Evolutionary conservation across 2,797 vertebrate genomes (phyloP).

Genomic region (Eidolon dupreanum): DNA sequence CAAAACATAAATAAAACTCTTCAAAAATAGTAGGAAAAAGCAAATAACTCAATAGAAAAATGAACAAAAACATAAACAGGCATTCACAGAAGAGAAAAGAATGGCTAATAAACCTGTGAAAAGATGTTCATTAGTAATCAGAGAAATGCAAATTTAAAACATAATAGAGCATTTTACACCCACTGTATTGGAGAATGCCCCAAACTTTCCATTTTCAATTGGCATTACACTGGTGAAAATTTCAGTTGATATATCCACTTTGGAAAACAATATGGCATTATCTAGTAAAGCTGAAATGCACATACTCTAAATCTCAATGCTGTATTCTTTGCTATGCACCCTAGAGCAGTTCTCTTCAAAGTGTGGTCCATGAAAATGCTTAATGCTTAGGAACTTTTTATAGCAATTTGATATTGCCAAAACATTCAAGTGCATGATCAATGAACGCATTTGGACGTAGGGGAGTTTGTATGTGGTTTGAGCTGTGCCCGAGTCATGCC

Average conservation of each 20-base stretch:
- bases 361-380: not conserved
- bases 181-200: not conserved
- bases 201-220: not conserved
- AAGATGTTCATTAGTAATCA: not conserved
- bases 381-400: not conserved
- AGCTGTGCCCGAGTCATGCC: not conserved
- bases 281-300: not conserved
- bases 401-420: not conserved
- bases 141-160: conserved; percentile 12
- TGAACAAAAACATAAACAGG: not conserved
- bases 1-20: conserved; percentile 30
- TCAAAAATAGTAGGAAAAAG: conserved; percentile 17
- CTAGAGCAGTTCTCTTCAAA: not conserved
- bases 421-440: not conserved
- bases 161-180: not conserved
- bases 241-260: not conserved
- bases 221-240: not conserved
- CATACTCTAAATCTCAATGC: not conserved
- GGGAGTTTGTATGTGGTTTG: not conserved
- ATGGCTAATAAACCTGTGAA: not conserved
- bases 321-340: not conserved
- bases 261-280: not conserved
- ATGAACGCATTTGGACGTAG: not conserved
- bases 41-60: not conserved
- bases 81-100: conserved; percentile 2